These are phyloP conservation scores for Tethya wilhelma DNA, from an alignment of 37 sponge, comb jelly and placozoan genomes.

Conservation along the genomic window DNA sequence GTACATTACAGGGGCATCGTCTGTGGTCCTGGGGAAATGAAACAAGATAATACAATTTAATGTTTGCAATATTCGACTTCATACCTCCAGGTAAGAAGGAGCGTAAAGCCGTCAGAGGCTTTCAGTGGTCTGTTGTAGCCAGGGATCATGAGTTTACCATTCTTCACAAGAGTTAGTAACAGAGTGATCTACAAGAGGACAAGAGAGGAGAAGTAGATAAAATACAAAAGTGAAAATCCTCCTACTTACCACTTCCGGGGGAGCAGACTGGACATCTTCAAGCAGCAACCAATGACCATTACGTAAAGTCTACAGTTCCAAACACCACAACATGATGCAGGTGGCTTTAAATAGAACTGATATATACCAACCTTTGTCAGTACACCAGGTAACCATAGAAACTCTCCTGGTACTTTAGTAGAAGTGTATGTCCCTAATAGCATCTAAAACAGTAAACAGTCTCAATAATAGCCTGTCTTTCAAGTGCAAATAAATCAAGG, in stretches of 20 bases:
- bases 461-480: not conserved
- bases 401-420: slow-evolving; percentile 82
- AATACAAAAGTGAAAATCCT: too few species aligned
- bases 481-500: not conserved
- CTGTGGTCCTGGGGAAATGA: not conserved
- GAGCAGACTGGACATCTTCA: slow-evolving; percentile 86
- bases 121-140: slow-evolving; percentile 56
- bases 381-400: slow-evolving; percentile 91
- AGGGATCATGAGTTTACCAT: slow-evolving; percentile 50
- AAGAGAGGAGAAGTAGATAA: too few species aligned
- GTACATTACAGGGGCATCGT: not conserved
- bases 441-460: slow-evolving; percentile 33
- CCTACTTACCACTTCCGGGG: slow-evolving; percentile 76
- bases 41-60: not conserved
- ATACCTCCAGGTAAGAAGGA: slow-evolving; percentile 68
- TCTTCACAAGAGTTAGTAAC: slow-evolving; percentile 72
- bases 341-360: not conserved
- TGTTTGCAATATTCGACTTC: too few species aligned
- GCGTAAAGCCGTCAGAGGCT: slow-evolving; percentile 46
- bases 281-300: slow-evolving; percentile 79
- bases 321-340: not conserved
- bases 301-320: slow-evolving; percentile 65
- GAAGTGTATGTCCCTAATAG: slow-evolving; percentile 83
- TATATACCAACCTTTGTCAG: slow-evolving; percentile 63
- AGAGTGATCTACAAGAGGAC: slow-evolving; percentile 55